Evolutionary conservation across 2,113 vertebrate genomes (phyloP).

Genomic region (Pleuronectes platessa): DNA sequence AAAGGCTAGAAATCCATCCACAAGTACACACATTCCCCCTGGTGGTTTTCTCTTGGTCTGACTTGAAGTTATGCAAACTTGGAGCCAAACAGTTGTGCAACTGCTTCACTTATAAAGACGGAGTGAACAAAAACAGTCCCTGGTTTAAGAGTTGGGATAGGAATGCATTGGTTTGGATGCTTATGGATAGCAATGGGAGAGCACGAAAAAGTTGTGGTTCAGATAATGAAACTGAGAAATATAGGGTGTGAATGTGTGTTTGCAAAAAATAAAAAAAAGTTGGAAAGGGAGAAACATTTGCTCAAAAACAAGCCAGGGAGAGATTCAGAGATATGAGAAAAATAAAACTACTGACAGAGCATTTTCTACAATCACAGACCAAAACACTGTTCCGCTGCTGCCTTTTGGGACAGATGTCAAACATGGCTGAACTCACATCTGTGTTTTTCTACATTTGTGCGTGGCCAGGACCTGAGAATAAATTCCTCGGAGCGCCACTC

Average conservation of each 20-base stretch:
- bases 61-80: constrained; percentile 59
- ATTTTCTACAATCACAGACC: not conserved
- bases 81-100: constrained; percentile 73
- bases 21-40: constrained; percentile 42
- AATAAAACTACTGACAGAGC: not conserved
- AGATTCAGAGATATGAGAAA: not conserved
- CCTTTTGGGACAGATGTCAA: constrained; percentile 9
- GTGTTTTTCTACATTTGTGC: constrained; percentile 11
- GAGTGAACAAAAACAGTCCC: constrained; percentile 54
- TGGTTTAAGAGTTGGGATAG: constrained; percentile 43
- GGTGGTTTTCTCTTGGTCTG: constrained; percentile 54
- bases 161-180: constrained; percentile 57
- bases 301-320: constrained; percentile 6
- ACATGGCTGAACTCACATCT: constrained; percentile 14
- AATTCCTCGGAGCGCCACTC: constrained; percentile 42
- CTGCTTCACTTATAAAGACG: constrained; percentile 45
- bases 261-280: not conserved
- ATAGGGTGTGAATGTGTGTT: constrained; percentile 2
- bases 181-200: constrained; percentile 4
- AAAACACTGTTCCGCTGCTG: constrained; percentile 10
- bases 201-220: not conserved
- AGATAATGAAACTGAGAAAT: not conserved
- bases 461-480: constrained; percentile 11
- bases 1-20: constrained; percentile 22
- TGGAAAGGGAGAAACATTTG: constrained; percentile 5